Evolutionary conservation across 1,140 invertebrate genomes (phyloP), one percentile per base, ranked within the genome.

Genomic region (Drosophila pseudoobscura): DNA sequence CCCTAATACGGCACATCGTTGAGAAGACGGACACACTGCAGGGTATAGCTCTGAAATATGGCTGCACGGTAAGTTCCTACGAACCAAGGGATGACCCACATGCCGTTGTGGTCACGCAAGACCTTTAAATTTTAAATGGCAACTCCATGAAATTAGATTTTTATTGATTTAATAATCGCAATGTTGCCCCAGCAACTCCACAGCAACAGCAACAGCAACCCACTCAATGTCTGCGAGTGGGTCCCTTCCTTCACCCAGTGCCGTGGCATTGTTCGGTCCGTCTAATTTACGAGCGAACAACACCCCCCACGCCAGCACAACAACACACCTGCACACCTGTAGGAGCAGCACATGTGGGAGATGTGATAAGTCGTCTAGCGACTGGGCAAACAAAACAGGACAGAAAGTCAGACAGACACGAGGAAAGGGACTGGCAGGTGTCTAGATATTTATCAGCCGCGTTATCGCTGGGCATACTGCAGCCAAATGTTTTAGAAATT

Each of bases 41-140:
- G 93, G 97, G 97, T 78, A 95, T 98, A 74, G 96, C 97, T 22
- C 93, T 98, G 31, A 97, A 96, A 94, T 98, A 98, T 93, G 96
- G 96, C 89, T 96, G 97, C 78, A 97, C 97, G 90, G 97, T 98
- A 94, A 94, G 95, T 90, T 13, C 13, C n/a, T 13, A 11, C 11
- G 11, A 13, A 0, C 11, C 35, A 39, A 13, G 11, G 35, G 31
- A 39, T 39, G 35, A 39, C 35, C 35, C 35, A 39, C 35, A 35
- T 35, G 31, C 31, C 3, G 55, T 55, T 62, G 39, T 17, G 31
- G 51, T 51, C 69, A 63, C 46, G 51, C 35, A 17, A 66, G 29
- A 8, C 20, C 11, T 44, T 49, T 41, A 52, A 53, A 53, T 46
- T 75, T 75, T 75, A 75, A 75, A 71, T 70, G 79, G 54, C 63